phyloP scores from a whole-genome alignment of 2,113 vertebrate genomes.

The Aphyosemion australe region DNA sequence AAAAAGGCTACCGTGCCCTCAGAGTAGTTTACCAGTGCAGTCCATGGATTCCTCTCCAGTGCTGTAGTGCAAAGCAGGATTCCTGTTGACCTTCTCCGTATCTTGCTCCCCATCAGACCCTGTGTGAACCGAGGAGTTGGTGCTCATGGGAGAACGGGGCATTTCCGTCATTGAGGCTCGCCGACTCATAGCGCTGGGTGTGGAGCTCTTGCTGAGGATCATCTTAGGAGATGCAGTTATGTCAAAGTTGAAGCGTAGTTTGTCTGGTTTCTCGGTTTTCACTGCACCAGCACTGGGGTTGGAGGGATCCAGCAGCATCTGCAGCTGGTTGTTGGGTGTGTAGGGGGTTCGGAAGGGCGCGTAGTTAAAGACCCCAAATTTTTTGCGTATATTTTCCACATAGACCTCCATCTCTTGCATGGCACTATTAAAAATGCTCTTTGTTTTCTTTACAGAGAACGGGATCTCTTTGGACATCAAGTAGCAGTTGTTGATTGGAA shows the following conservation, averaged over 20 bases:
- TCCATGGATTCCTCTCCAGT: conserved; percentile 98
- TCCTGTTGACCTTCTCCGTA: conserved; percentile 84
- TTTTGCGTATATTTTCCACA: conserved; percentile 96
- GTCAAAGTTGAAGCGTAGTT: conserved; percentile 96
- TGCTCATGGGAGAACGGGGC: conserved; percentile 96
- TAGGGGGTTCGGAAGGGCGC: conserved; percentile 96
- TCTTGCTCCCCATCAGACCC: conserved; percentile 96
- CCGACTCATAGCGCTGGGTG: conserved; percentile 83
- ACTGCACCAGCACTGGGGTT: conserved; percentile 91
- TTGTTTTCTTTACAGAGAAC: conserved; percentile 99
- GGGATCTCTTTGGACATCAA: conserved; percentile 99
- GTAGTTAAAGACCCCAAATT: conserved; percentile 96
- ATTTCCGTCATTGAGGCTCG: conserved; percentile 93
- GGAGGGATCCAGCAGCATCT: conserved; percentile 92
- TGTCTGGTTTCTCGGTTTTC: conserved; percentile 92
- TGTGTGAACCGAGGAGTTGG: conserved; percentile 95
- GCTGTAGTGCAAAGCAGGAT: conserved; percentile 90
- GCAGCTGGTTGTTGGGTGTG: conserved; percentile 96
- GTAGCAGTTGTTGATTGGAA: conserved; percentile 99
- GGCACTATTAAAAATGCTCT: conserved; percentile 99
- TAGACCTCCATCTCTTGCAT: conserved; percentile 99
- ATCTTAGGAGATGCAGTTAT: conserved; percentile 97
- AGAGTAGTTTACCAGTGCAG: conserved; percentile 81
- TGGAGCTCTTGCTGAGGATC: conserved; percentile 88
- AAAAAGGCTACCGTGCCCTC: too few relatives aligned